Evolutionary conservation across 2,113 vertebrate genomes (phyloP), one percentile per base, ranked within the genome.

Genomic region (Anarrhichthys ocellatus): DNA sequence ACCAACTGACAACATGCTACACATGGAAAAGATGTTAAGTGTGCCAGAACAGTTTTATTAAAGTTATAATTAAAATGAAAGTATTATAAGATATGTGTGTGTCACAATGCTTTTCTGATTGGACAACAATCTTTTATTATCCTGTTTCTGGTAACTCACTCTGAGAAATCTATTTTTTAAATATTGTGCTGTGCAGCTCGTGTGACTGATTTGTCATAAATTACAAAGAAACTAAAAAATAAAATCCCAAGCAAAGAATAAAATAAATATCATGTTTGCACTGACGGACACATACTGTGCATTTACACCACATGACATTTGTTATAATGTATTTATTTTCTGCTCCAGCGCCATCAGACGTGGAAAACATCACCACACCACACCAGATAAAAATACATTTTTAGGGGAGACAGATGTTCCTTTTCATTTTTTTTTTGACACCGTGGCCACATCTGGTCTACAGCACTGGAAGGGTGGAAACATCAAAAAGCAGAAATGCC

Each of bases 401-500:
- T 40, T 73, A n/a, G 40, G 34, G 76, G 69, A 76, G 74, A 56
- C 87, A 29, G 78, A 76, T 80, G 71, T 86, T 61, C 9, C 8
- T 34, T 34, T 34, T 78, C 11, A 1, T 58, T 27, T 27, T 58
- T 27, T 2, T 73, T 62, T 29, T 52, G 70, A 73, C 73, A 63
- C 46, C 17, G 63, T 58, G 75, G 40, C 75, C 52, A 88, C 81
- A 86, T 86, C 77, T 87, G 84, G 73, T 52, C 34, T n/a, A 59
- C 73, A 86, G 83, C 22, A 42, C 76, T 18, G 75, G 36, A 44
- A 56, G 29, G 54, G 34, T 27, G 58, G 70, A 24, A 76, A 62
- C 64, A 67, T 67, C n/a, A 66, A 59, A 44, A 82, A 61, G 64
- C 69, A 83, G 42, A 87, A 90, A 81, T 76, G 77, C 63, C 86